Evolutionary conservation across 2,113 vertebrate genomes (phyloP).

Genomic region (Leptobrachium leishanense): DNA sequence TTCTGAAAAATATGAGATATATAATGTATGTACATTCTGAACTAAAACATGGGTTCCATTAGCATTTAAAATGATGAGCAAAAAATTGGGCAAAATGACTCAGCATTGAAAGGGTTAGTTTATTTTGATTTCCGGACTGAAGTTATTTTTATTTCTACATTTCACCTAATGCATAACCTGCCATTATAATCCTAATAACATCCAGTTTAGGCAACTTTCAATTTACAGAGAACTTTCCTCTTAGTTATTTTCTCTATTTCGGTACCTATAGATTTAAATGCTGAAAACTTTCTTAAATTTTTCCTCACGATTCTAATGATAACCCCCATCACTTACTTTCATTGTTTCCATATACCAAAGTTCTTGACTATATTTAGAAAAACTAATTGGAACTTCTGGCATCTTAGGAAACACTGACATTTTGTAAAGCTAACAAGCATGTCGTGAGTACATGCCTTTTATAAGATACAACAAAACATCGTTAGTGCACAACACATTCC

Average conservation of each 20-base stretch:
- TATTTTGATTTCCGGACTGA: background rate
- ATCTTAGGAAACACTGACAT: slow-evolving; percentile 69
- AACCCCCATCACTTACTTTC: slow-evolving; percentile 61
- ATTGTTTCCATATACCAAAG: slow-evolving; percentile 59
- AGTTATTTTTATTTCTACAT: background rate
- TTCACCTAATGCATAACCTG: background rate
- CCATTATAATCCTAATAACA: slow-evolving; percentile 62
- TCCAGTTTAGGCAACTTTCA: slow-evolving; percentile 71
- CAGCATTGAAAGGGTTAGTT: background rate
- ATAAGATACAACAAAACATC: slow-evolving; percentile 66
- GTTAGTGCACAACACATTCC: slow-evolving; percentile 60
- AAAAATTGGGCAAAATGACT: no score
- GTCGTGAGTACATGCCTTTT: slow-evolving; percentile 63
- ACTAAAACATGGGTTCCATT: no score
- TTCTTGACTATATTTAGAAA: slow-evolving; percentile 70
- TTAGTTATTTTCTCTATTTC: slow-evolving; percentile 64
- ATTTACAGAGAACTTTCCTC: slow-evolving; percentile 62
- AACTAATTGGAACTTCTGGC: slow-evolving; percentile 74
- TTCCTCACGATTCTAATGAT: slow-evolving; percentile 64
- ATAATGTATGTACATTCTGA: no score
- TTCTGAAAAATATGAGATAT: no score
- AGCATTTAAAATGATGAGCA: no score
- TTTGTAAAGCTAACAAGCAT: slow-evolving; percentile 68
- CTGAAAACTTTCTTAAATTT: slow-evolving; percentile 63
- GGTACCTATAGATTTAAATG: slow-evolving; percentile 56